Evolutionary conservation across 1,140 invertebrate genomes (phyloP).

Genomic region (Choristoneura fumiferana): DNA sequence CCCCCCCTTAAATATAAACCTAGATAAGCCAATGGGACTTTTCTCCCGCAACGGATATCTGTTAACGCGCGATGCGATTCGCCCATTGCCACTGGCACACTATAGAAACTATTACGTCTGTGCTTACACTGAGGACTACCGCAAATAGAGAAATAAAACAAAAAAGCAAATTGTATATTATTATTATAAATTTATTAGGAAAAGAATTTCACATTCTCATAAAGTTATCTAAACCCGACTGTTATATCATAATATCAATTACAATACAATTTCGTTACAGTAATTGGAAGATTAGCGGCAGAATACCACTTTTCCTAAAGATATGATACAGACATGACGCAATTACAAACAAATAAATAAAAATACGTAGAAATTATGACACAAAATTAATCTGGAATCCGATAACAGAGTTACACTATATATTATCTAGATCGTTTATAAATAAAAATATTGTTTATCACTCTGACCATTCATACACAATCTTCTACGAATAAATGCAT

Average conservation of each 20-base stretch:
- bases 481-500: conserved; percentile 6
- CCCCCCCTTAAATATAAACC: no score
- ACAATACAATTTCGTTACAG: conserved; percentile 2
- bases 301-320: not conserved
- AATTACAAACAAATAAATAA: no score
- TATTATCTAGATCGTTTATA: not conserved
- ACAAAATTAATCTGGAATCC: no score
- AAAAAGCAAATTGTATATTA: not conserved
- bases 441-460: not conserved
- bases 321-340: not conserved
- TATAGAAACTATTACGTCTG: no score
- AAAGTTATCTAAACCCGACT: conserved; percentile 13
- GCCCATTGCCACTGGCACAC: no score
- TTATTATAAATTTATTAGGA: conserved; percentile 17
- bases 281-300: conserved; percentile 12
- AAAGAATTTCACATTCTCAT: conserved; percentile 6
- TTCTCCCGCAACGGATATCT: no score
- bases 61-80: no score
- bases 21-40: no score
- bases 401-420: no score
- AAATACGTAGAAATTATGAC: no score
- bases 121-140: no score
- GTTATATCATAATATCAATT: not conserved
- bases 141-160: not conserved
- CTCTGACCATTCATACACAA: not conserved